Evolutionary conservation across 2,113 vertebrate genomes (phyloP).

Genomic region (Eleginops maclovinus): DNA sequence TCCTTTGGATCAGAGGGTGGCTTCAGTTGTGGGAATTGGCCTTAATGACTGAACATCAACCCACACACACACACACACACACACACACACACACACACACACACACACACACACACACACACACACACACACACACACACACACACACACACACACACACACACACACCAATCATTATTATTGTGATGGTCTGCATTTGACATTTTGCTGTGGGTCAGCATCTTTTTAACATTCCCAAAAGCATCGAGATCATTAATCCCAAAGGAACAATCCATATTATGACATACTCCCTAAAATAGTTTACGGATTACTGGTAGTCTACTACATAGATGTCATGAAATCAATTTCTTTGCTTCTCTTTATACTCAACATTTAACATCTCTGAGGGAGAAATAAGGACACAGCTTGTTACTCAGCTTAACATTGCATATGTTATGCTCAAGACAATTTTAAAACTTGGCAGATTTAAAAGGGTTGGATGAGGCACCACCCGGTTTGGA

Average conservation of each 20-base stretch:
- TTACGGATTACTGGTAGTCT: background rate
- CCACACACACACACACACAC: background rate
- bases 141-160: no score
- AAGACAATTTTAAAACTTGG: background rate
- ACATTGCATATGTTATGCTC: background rate
- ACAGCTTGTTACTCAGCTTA: background rate
- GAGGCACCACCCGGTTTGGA: background rate
- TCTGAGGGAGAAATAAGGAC: background rate
- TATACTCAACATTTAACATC: background rate
- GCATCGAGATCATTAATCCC: background rate
- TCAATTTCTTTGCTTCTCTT: constrained; percentile 2
- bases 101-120: no score
- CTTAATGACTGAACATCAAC: constrained; percentile 7
- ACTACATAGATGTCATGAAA: constrained; percentile 7
- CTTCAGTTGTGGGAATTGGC: background rate
- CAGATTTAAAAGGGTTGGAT: no score
- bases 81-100: no score
- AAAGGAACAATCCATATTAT: background rate
- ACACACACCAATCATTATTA: no score
- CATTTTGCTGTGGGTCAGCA: background rate
- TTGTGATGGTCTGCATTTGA: background rate
- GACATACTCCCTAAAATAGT: background rate
- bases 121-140: no score
- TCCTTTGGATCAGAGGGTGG: background rate
- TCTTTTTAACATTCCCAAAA: background rate